These are phyloP conservation scores for Zonitis immaculata DNA, from an alignment of 2,888 invertebrate species.

Conservation along the genomic window DNA sequence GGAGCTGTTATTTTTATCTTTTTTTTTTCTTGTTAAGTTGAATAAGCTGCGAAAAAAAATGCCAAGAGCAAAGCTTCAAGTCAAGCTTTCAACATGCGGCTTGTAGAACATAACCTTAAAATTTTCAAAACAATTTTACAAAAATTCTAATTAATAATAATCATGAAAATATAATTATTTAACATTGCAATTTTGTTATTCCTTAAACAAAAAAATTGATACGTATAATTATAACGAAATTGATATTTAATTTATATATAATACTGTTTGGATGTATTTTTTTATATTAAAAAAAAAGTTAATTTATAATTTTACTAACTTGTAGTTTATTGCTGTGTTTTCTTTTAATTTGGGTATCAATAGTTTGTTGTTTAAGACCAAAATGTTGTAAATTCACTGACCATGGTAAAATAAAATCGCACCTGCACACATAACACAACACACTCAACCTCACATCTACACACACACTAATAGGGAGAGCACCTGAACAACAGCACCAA, in stretches of 20 bases:
- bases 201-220: not conserved
- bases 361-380: constrained; percentile 14
- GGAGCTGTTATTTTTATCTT: not conserved
- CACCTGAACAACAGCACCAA: constrained; percentile 1
- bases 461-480: constrained; percentile 1
- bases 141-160: not conserved
- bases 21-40: not conserved
- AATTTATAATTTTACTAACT: constrained; percentile 20
- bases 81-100: not conserved
- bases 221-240: too few relatives aligned
- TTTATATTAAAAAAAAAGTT: not conserved
- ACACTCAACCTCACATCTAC: constrained; percentile 8
- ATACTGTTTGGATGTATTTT: not conserved
- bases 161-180: not conserved
- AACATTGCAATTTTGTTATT: not conserved
- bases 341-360: constrained; percentile 9
- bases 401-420: constrained; percentile 20
- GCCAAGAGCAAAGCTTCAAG: not conserved
- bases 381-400: constrained; percentile 21
- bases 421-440: constrained; percentile 26
- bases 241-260: too few relatives aligned
- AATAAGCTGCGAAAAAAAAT: not conserved
- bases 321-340: constrained; percentile 11
- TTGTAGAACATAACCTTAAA: not conserved
- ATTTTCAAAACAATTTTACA: not conserved